Conservation (phyloP, 2,113 vertebrate genomes). For the Sphaerodactylus townsendi region DNA sequence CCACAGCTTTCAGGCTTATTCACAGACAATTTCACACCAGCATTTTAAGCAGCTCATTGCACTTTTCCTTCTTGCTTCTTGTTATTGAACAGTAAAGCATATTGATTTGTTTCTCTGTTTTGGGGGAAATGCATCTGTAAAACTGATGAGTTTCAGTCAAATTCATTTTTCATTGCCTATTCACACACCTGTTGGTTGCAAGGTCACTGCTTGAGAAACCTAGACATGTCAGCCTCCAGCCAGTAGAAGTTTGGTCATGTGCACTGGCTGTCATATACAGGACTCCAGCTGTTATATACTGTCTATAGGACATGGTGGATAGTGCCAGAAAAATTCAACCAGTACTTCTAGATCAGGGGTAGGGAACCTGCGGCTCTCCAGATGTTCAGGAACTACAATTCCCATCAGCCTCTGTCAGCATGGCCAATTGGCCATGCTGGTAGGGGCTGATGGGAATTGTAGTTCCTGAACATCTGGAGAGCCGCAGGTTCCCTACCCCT, state of each 20-base stretch:
- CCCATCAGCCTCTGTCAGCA: no score
- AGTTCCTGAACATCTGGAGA: no score
- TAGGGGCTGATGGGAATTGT: no score
- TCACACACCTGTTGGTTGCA: not conserved
- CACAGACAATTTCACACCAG: not conserved
- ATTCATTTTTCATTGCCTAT: not conserved
- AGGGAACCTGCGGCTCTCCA: no score
- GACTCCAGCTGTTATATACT: not conserved
- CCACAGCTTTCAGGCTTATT: not conserved
- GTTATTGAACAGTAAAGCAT: not conserved
- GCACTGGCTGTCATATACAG: not conserved
- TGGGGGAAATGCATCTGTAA: not conserved
- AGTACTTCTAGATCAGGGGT: no score
- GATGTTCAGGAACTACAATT: no score
- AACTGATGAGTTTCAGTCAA: not conserved
- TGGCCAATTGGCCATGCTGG: no score
- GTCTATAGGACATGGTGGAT: not conserved
- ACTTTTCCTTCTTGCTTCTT: not conserved
- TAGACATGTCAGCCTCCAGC: not conserved
- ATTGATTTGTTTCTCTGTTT: conserved; percentile 1
- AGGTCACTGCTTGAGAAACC: not conserved
- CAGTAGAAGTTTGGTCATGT: not conserved
- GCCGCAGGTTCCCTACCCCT: no score
- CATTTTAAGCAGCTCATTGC: not conserved
- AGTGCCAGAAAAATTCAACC: not conserved